A percentile compares a stretch with the other conserved stretches of the same genome.
Conservation (phyloP, 1,140 invertebrate genomes). For the Neodiprion virginianus region DNA sequence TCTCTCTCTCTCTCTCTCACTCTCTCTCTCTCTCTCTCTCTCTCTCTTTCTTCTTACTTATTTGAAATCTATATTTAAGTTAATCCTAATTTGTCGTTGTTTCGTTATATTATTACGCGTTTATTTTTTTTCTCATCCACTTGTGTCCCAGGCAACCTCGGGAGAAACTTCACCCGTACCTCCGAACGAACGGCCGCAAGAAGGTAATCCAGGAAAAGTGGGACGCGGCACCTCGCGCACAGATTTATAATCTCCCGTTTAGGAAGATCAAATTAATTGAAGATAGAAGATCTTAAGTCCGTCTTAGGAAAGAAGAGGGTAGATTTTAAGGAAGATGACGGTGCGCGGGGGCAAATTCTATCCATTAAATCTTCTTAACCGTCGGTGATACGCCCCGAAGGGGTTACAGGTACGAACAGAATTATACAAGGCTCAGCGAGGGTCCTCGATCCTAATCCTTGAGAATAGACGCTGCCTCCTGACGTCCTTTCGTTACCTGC, state of each 20-base stretch:
- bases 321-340: not conserved
- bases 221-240: not conserved
- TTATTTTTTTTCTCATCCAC: too few species aligned
- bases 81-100: too few species aligned
- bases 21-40: too few species aligned
- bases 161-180: too few species aligned
- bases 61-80: too few species aligned
- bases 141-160: too few species aligned
- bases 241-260: not conserved
- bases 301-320: not conserved
- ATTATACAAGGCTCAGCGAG: slow-evolving; percentile 7
- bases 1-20: too few species aligned
- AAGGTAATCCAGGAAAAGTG: too few species aligned
- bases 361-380: slow-evolving; percentile 4
- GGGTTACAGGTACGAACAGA: not conserved
- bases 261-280: not conserved
- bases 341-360: not conserved
- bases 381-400: not conserved
- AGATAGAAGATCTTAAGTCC: not conserved
- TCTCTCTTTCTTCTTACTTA: too few species aligned
- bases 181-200: too few species aligned
- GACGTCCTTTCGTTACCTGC: not conserved
- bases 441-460: not conserved
- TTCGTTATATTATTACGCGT: too few species aligned
- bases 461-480: not conserved